A percentile compares a stretch with the other conserved stretches of the same genome.
These are phyloP conservation scores for Pomatorhinus ruficollis DNA, from an alignment of 2,113 vertebrate genomes.

Conservation along the genomic window DNA sequence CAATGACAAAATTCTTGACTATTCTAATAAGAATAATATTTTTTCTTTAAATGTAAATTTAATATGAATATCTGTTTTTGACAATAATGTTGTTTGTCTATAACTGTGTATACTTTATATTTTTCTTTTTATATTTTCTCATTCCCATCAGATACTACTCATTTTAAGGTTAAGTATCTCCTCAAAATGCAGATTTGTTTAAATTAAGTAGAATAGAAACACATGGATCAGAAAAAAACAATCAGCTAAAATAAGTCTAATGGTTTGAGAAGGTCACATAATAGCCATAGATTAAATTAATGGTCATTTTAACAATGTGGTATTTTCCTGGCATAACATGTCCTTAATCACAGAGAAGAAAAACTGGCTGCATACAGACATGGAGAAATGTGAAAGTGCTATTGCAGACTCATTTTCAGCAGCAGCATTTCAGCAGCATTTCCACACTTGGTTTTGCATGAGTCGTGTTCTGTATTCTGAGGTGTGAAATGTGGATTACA, in stretches of 20 bases:
- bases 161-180: not conserved
- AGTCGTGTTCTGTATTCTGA: not conserved
- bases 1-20: not conserved
- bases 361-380: not conserved
- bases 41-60: not conserved
- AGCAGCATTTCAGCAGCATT: not conserved
- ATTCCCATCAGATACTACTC: not conserved
- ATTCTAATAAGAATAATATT: not conserved
- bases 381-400: not conserved
- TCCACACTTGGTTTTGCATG: not conserved
- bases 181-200: not conserved
- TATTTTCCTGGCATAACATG: not conserved
- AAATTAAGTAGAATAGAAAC: not conserved
- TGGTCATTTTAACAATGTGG: not conserved
- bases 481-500: constrained; percentile 17
- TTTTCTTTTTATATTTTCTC: not conserved
- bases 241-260: not conserved
- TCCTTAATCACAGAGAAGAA: not conserved
- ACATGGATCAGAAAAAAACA: not conserved
- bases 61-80: not conserved
- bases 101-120: not conserved
- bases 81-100: not conserved
- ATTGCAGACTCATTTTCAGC: not conserved
- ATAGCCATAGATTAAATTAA: not conserved
- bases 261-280: not conserved